Evolutionary conservation across 2,113 vertebrate species (phyloP).

Genomic region (Pao palembangensis): DNA sequence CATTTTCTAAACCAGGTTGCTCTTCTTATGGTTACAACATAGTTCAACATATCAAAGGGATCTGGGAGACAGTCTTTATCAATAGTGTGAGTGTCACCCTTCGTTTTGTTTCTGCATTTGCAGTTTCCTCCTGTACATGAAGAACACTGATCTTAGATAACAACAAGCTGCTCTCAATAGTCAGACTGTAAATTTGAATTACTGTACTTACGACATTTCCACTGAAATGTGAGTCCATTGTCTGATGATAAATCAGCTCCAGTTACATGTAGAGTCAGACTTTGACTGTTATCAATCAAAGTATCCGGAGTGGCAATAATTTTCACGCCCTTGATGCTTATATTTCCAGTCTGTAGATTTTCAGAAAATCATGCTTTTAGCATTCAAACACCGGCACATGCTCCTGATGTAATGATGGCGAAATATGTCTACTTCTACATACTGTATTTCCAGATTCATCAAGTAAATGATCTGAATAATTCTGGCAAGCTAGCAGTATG

Average conservation of each 20-base stretch:
- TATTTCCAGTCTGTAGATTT: constrained; percentile 44
- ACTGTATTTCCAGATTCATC: constrained; percentile 33
- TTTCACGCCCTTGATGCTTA: constrained; percentile 24
- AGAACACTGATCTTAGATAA: not conserved
- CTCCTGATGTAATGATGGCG: not conserved
- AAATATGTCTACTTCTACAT: constrained; percentile 9
- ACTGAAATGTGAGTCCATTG: constrained; percentile 49
- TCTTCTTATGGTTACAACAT: constrained; percentile 47
- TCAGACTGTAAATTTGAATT: not conserved
- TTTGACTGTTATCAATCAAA: constrained; percentile 47
- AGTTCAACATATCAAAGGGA: constrained; percentile 60
- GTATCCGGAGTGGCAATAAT: constrained; percentile 52
- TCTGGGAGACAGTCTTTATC: constrained; percentile 62
- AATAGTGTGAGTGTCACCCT: constrained; percentile 40
- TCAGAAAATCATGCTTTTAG: constrained; percentile 15
- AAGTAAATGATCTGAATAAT: constrained; percentile 28
- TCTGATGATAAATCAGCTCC: constrained; percentile 39
- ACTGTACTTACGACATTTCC: constrained; percentile 69
- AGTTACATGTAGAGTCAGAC: constrained; percentile 44
- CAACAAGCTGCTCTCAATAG: not conserved
- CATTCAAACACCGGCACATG: not conserved
- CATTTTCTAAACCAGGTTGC: constrained; percentile 49
- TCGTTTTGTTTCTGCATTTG: constrained; percentile 49
- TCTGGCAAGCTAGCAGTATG: constrained; percentile 71
- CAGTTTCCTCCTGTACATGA: constrained; percentile 56